Percentiles rank a stretch among this genome's conserved stretches.
Evolutionary conservation across 2,113 vertebrate genomes (phyloP).

Genomic region (Sander vitreus): DNA sequence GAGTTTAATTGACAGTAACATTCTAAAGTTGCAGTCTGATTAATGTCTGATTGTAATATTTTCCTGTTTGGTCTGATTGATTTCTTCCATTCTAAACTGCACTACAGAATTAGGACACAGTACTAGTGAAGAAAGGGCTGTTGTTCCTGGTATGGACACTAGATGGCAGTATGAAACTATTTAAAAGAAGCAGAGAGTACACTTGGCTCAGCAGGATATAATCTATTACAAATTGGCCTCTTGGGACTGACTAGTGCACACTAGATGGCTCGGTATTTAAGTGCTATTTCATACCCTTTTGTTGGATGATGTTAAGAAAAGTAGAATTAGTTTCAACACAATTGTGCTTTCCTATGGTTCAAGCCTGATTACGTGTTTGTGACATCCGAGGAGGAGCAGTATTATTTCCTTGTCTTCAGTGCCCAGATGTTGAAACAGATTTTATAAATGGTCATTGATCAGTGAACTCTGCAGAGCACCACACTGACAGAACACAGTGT

Average conservation of each 20-base stretch:
- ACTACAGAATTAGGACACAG: not conserved
- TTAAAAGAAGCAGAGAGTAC: not conserved
- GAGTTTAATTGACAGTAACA: not conserved
- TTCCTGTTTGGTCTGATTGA: not conserved
- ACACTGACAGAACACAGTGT: slow-evolving; percentile 47
- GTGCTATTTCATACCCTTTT: not conserved
- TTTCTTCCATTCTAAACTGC: not conserved
- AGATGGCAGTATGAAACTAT: slow-evolving; percentile 71
- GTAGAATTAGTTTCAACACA: not conserved
- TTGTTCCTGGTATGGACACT: slow-evolving; percentile 33
- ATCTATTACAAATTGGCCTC: not conserved
- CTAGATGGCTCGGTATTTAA: not conserved
- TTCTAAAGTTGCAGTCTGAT: not conserved
- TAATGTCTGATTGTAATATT: not conserved
- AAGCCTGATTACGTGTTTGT: not conserved
- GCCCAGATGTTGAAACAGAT: not conserved
- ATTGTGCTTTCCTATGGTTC: not conserved
- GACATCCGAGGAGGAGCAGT: not conserved
- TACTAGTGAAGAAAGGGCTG: not conserved
- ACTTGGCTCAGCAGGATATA: not conserved
- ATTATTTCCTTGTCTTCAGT: not conserved
- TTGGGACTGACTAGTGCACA: not conserved
- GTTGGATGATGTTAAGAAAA: not conserved
- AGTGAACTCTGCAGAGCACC: slow-evolving; percentile 27
- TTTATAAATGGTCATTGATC: slow-evolving; percentile 38